Conservation (phyloP, 2,797 vertebrate genomes). For the Trachurus trachurus region DNA sequence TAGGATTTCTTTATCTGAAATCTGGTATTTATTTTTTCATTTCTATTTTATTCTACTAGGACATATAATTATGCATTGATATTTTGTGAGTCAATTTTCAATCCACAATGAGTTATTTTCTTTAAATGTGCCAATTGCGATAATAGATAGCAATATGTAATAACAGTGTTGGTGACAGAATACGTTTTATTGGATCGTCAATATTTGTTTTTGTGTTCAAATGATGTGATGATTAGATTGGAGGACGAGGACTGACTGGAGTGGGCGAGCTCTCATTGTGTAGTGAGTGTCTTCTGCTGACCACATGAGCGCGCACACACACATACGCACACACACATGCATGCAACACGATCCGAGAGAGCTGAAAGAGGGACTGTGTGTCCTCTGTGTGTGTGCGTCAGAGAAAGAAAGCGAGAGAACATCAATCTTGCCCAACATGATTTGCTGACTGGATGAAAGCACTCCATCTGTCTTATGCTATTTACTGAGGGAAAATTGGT, state of each 20-base stretch:
- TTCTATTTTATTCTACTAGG: too few species aligned
- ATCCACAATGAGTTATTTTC: constrained; percentile 9
- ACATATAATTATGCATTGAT: background rate
- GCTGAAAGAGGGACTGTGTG: constrained; percentile 26
- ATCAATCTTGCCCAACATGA: constrained; percentile 82
- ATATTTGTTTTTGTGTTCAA: constrained; percentile 48
- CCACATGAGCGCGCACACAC: constrained; percentile 42
- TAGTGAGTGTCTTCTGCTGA: constrained; percentile 53
- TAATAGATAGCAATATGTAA: background rate
- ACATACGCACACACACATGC: background rate
- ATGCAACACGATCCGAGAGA: constrained; percentile 17
- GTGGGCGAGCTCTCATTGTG: constrained; percentile 48
- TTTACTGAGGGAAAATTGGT: constrained; percentile 79
- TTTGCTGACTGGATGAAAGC: constrained; percentile 83
- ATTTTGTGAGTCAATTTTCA: constrained; percentile 7
- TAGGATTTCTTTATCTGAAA: too few species aligned
- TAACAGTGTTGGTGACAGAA: background rate
- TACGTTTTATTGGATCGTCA: constrained; percentile 14
- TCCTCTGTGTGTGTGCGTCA: background rate
- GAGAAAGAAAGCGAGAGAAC: constrained; percentile 63
- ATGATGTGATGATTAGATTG: constrained; percentile 42
- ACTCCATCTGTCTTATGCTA: constrained; percentile 80
- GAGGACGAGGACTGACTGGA: constrained; percentile 24
- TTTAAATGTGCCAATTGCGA: background rate
- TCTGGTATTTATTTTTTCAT: too few species aligned